phyloP scores from a whole-genome alignment of 1,140 invertebrate genomes.

The Sesamia nonagrioides region DNA sequence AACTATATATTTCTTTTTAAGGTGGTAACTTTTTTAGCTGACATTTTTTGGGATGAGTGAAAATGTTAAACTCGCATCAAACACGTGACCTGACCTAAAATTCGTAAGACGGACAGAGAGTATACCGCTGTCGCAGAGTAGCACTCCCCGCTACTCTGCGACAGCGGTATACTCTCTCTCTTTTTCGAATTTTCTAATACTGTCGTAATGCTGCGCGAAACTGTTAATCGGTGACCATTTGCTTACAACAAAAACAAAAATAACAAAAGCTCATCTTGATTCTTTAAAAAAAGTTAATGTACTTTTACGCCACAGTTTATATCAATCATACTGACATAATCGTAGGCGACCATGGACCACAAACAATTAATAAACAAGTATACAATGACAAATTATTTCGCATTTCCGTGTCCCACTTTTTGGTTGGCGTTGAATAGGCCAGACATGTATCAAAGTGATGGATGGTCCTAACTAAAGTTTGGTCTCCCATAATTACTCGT shows the following conservation, averaged over 20 bases:
- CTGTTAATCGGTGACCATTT: too few species aligned
- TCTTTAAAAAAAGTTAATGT: neutral
- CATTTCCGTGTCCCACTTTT: constrained; percentile 68
- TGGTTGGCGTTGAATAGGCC: constrained; percentile 66
- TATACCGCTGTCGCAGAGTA: too few species aligned
- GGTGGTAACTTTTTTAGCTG: too few species aligned
- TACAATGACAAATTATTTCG: constrained; percentile 61
- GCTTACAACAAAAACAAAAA: neutral
- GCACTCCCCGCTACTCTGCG: too few species aligned
- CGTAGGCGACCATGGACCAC: neutral
- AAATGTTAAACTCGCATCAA: too few species aligned
- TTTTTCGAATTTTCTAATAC: too few species aligned
- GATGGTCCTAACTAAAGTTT: constrained; percentile 67
- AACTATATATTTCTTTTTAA: too few species aligned
- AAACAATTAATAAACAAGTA: constrained; percentile 44
- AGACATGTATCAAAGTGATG: constrained; percentile 67
- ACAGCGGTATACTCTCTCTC: too few species aligned
- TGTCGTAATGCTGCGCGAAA: too few species aligned
- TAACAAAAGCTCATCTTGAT: neutral
- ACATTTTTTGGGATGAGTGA: too few species aligned
- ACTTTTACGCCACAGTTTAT: neutral
- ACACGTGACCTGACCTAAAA: too few species aligned
- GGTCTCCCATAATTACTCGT: constrained; percentile 68
- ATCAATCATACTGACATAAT: constrained; percentile 40
- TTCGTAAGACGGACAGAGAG: too few species aligned